Conservation (phyloP, 1,140 invertebrate species). For the Prorops nasuta region DNA sequence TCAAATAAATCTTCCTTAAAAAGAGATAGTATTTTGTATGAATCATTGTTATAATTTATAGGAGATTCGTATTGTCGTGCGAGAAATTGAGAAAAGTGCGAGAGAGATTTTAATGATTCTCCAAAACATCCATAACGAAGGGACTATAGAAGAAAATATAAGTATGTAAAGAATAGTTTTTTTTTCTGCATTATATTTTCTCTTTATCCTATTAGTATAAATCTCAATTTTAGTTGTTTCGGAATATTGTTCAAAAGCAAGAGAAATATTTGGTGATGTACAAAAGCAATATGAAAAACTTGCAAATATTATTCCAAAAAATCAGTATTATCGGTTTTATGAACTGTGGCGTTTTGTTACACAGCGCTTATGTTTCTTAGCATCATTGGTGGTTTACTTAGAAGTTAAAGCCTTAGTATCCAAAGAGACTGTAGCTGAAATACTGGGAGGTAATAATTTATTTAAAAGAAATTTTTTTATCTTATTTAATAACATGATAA, state of each 20-base stretch:
- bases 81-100: constrained; percentile 67
- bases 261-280: constrained; percentile 61
- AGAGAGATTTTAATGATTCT: constrained; percentile 68
- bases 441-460: constrained; percentile 80
- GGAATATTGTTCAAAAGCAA: constrained; percentile 59
- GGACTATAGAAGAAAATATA: constrained; percentile 58
- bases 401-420: constrained; percentile 72
- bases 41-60: too few relatives aligned
- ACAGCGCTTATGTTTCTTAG: constrained; percentile 75
- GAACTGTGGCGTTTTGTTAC: constrained; percentile 85
- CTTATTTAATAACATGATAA: constrained; percentile 13
- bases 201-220: neutral
- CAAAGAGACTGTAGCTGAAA: constrained; percentile 73
- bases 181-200: too few relatives aligned
- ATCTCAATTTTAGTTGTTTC: constrained; percentile 54
- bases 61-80: constrained; percentile 68
- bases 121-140: constrained; percentile 71
- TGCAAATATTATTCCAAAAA: constrained; percentile 60
- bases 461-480: too few relatives aligned
- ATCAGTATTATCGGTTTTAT: constrained; percentile 76
- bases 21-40: constrained; percentile 11
- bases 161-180: constrained; percentile 31
- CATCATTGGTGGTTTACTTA: constrained; percentile 76
- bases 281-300: constrained; percentile 61
- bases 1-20: neutral